Conservation (phyloP, 2,888 invertebrate genomes). For the Callyntrura sp. region DNA sequence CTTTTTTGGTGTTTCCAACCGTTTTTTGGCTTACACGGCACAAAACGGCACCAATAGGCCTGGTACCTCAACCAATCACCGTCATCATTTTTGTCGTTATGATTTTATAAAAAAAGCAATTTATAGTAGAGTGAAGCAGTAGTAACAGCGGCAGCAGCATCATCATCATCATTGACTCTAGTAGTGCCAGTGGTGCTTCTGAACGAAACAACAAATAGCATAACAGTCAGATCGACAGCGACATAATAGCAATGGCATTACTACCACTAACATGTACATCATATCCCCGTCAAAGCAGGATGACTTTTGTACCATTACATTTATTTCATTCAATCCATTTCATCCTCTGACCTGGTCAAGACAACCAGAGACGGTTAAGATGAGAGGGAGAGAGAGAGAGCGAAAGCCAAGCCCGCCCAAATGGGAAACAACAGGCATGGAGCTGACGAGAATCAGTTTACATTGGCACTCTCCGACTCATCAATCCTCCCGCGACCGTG, state of each 20-base stretch:
- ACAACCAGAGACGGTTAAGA: background rate
- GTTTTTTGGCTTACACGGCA: background rate
- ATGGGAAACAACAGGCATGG: background rate
- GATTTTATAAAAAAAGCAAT: constrained; percentile 12
- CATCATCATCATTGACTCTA: background rate
- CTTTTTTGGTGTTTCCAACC: constrained; percentile 25
- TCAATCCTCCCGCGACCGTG: background rate
- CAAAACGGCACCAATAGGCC: background rate
- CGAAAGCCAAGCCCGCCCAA: too few species aligned
- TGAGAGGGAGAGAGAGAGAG: background rate
- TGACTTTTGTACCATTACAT: constrained; percentile 24
- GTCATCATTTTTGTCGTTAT: background rate
- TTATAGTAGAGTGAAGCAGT: background rate
- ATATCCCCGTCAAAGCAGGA: constrained; percentile 53
- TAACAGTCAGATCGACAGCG: background rate
- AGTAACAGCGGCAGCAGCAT: too few species aligned
- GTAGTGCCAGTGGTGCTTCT: background rate
- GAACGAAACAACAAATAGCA: too few species aligned
- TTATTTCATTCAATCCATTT: constrained; percentile 25
- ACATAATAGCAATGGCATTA: background rate
- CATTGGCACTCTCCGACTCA: background rate
- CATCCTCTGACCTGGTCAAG: constrained; percentile 22
- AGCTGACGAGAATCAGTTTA: background rate
- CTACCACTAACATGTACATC: background rate
- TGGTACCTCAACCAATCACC: constrained; percentile 16